Base-by-base conservation (phyloP, 2,797 vertebrate species). In the Urocyon cinereoargenteus region DNA sequence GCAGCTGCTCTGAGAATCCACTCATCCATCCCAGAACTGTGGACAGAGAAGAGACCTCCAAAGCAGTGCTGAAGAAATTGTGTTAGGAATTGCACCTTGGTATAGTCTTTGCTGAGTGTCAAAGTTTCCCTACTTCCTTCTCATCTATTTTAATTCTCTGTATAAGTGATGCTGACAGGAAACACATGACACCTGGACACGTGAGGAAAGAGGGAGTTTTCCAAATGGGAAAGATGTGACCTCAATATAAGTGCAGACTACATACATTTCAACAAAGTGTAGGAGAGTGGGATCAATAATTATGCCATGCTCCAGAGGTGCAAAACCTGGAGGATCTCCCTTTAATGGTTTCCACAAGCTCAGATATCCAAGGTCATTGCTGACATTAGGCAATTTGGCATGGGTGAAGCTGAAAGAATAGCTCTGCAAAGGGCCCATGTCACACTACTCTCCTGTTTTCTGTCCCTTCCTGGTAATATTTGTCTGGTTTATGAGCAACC, bases 111-210 rank as follows among this genome's bases (percentile, higher is more conserved):
- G 77, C 66, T 72, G 77, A 95, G 86, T 89, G 78, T 75, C 51
- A 51, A 18, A 5, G 34, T 72, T 51, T 86, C 53, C 84, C 22
- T 34, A 9, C 31, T 89, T 86, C 28, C 45, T 84, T 45, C 40
- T 49, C 81, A 62, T 75, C 57, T 9, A 4, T 62, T 95, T 97
- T 90, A 51, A 82, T 92, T 68, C n/a, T n/a, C 28, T 31, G n/a
- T 14, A 8, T 77, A 72, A 87, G 26, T 31, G 45, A 21, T 94
- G 62, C 77, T 92, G 90, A 97, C 68, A 95, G 95, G 14, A 94
- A 85, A 77, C 45, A 36, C 18, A 82, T n/a, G 34, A 79, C 82
- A n/a, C 6, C 77, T 85, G 72, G 78, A 51, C 6, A 34, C 1
- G 2, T 90, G 68, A 70, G 61, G 53, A 93, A 91, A 78, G 57